phyloP scores from a whole-genome alignment of 2,888 invertebrate species.

The Smittia aterrima region DNA sequence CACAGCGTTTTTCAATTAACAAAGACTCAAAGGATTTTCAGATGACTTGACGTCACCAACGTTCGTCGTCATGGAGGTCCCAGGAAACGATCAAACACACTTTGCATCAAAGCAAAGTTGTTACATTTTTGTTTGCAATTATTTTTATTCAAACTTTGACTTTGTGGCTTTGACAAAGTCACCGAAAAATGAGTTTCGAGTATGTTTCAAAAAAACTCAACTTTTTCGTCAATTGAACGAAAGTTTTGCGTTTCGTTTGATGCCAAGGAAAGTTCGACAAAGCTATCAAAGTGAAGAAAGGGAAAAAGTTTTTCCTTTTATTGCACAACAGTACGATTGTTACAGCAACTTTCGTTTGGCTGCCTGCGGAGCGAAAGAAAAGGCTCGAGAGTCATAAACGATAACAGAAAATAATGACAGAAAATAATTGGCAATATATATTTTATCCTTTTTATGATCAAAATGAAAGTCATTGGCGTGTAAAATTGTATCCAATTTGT shows the following conservation, averaged over 20 bases:
- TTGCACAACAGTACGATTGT: not conserved
- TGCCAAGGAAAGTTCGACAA: not conserved
- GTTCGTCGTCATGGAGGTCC: no score
- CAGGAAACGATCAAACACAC: no score
- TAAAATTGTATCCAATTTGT: constrained; percentile 41
- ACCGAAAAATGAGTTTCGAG: no score
- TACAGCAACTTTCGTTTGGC: not conserved
- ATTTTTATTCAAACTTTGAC: not conserved
- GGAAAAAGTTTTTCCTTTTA: not conserved
- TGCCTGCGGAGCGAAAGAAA: not conserved
- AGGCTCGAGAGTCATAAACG: constrained; percentile 20
- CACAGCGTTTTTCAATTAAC: not conserved
- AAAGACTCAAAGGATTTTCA: not conserved
- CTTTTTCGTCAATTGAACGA: not conserved
- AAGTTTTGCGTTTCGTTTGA: not conserved
- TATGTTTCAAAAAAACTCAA: no score
- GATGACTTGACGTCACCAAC: no score
- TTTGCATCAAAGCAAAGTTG: no score
- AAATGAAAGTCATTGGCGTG: constrained; percentile 39
- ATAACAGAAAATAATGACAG: constrained; percentile 33
- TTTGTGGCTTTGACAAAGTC: no score
- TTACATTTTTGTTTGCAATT: not conserved
- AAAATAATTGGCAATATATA: constrained; percentile 39
- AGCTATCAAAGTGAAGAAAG: constrained; percentile 1
- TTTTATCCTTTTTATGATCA: constrained; percentile 39